A percentile compares a stretch with the other conserved stretches of the same genome.
Conservation (phyloP, 2,888 invertebrate species). For the Ennomos erosarius region DNA sequence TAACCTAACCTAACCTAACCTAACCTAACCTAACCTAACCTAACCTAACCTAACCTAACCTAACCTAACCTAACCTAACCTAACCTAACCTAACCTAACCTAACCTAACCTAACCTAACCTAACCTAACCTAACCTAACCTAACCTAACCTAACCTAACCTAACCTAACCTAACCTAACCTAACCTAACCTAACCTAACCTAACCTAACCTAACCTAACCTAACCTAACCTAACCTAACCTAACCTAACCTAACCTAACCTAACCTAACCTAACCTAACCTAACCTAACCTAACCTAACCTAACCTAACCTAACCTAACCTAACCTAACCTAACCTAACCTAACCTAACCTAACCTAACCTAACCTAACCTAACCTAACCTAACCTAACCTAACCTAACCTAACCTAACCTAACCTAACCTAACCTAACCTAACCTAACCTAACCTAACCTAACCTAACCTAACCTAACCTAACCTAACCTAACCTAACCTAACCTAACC, state of each 20-base stretch:
- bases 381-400: conserved; percentile 38
- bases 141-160: conserved; percentile 28
- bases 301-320: conserved; percentile 36
- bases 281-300: conserved; percentile 36
- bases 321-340: conserved; percentile 40
- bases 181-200: conserved; percentile 30
- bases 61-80: conserved; percentile 25
- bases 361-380: conserved; percentile 36
- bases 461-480: conserved; percentile 37
- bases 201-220: conserved; percentile 30
- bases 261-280: conserved; percentile 34
- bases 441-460: conserved; percentile 39
- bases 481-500: conserved; percentile 39
- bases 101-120: conserved; percentile 25
- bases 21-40: conserved; percentile 28
- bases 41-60: conserved; percentile 21
- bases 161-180: conserved; percentile 30
- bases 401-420: conserved; percentile 37
- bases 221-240: conserved; percentile 35
- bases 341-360: conserved; percentile 40
- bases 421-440: conserved; percentile 36
- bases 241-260: conserved; percentile 35
- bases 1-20: conserved; percentile 30
- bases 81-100: conserved; percentile 26
- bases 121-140: conserved; percentile 23